phyloP scores from a whole-genome alignment of 2,113 vertebrate genomes.

The Tetrax tetrax region DNA sequence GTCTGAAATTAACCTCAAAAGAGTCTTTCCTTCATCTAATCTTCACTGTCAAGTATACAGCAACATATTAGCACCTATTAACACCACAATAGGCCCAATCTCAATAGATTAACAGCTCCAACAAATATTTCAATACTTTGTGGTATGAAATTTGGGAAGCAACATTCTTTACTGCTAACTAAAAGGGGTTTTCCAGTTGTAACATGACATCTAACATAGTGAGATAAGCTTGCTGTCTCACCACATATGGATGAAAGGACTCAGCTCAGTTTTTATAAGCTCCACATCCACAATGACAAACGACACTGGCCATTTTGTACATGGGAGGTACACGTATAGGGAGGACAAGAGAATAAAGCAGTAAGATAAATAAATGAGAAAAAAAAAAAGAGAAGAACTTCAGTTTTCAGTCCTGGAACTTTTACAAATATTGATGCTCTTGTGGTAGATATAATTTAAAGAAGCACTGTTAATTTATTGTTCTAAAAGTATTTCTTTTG shows the following conservation, averaged over 20 bases:
- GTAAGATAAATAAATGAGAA: background rate
- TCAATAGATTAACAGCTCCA: background rate
- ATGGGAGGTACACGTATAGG: background rate
- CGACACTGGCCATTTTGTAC: background rate
- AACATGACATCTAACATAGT: background rate
- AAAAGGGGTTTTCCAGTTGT: background rate
- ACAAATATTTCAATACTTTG: background rate
- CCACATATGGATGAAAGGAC: background rate
- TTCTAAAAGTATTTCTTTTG: background rate
- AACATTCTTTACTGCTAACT: background rate
- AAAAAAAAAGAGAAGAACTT: background rate
- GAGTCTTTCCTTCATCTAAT: background rate
- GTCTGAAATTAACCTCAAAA: background rate
- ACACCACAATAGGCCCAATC: background rate
- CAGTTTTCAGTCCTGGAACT: background rate
- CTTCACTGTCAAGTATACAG: background rate
- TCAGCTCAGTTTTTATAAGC: background rate
- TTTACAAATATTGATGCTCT: background rate
- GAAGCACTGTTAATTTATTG: background rate
- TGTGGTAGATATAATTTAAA: background rate
- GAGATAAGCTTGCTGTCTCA: background rate
- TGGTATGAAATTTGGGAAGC: background rate
- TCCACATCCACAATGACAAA: background rate
- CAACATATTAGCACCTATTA: background rate
- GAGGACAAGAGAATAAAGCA: background rate